Conservation (phyloP, 2,888 invertebrate species). For the Hirtodrosophila alboralis region DNA sequence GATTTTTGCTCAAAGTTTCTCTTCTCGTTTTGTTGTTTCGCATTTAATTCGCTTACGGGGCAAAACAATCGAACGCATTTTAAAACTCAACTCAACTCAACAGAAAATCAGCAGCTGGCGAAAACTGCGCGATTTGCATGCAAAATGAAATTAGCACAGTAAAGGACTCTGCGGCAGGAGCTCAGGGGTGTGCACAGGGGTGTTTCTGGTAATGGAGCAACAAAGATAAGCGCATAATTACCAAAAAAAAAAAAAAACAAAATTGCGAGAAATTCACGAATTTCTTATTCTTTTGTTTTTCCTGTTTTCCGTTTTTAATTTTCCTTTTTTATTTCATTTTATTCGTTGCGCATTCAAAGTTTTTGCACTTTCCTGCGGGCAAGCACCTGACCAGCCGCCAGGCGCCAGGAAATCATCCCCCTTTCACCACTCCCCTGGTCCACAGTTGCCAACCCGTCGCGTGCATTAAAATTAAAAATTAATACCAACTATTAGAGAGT, state of each 20-base stretch:
- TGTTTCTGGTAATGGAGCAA: constrained; percentile 33
- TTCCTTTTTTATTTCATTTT: constrained; percentile 21
- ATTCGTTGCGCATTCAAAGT: constrained; percentile 16
- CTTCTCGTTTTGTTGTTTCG: constrained; percentile 14
- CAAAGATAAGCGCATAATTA: constrained; percentile 72
- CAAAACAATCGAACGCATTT: constrained; percentile 63
- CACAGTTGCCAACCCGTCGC: not conserved
- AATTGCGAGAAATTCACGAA: constrained; percentile 30
- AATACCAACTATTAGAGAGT: constrained; percentile 55
- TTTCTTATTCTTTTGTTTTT: constrained; percentile 16
- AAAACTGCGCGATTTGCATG: constrained; percentile 68
- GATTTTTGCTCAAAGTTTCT: constrained; percentile 51
- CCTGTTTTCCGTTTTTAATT: constrained; percentile 8
- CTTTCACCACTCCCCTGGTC: not conserved
- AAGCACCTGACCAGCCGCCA: constrained; percentile 32
- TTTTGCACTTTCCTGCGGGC: constrained; percentile 30
- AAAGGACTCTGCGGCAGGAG: constrained; percentile 2
- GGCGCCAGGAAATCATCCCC: constrained; percentile 35
- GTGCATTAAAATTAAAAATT: constrained; percentile 64
- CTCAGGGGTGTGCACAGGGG: not conserved
- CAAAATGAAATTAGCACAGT: constrained; percentile 60
- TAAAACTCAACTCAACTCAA: constrained; percentile 26
- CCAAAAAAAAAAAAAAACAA: too few relatives aligned
- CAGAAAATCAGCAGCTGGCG: constrained; percentile 60
- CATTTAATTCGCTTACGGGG: constrained; percentile 14